Percentiles rank a stretch among this genome's conserved stretches.
phyloP scores from a whole-genome alignment of 2,888 invertebrate species.

The Dolichomitus sp. region DNA sequence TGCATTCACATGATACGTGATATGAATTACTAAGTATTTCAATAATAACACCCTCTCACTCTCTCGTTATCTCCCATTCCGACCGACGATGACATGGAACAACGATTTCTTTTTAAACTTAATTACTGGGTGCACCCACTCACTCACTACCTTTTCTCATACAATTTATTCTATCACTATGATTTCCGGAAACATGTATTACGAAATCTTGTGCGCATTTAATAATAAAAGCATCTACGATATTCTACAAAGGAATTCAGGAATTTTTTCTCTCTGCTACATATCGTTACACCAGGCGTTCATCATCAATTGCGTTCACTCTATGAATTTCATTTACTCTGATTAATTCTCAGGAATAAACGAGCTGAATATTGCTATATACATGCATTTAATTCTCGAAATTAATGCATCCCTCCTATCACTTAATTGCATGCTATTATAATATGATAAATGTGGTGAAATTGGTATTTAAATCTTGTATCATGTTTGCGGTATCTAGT shows the following conservation, averaged over 20 bases:
- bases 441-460: constrained; percentile 9
- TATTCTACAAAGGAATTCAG: constrained; percentile 28
- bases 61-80: constrained; percentile 1
- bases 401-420: constrained; percentile 12
- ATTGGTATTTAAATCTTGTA: background rate
- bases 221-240: constrained; percentile 13
- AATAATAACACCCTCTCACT: constrained; percentile 37
- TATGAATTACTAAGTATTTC: constrained; percentile 57
- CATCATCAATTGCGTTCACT: constrained; percentile 5
- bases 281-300: background rate
- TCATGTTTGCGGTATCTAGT: constrained; percentile 44
- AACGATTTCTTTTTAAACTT: constrained; percentile 34
- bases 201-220: constrained; percentile 35
- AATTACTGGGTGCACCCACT: constrained; percentile 40
- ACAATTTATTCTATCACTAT: constrained; percentile 39
- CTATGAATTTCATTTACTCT: constrained; percentile 33
- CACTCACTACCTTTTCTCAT: background rate
- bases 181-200: constrained; percentile 33
- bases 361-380: background rate
- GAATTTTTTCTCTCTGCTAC: constrained; percentile 14
- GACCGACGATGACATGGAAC: constrained; percentile 3
- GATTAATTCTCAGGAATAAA: constrained; percentile 18
- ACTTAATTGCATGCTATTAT: background rate
- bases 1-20: constrained; percentile 49
- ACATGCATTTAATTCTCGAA: constrained; percentile 18